These are phyloP conservation scores for Engraulis encrasicolus DNA, from an alignment of 2,113 vertebrate genomes.

Conservation along the genomic window DNA sequence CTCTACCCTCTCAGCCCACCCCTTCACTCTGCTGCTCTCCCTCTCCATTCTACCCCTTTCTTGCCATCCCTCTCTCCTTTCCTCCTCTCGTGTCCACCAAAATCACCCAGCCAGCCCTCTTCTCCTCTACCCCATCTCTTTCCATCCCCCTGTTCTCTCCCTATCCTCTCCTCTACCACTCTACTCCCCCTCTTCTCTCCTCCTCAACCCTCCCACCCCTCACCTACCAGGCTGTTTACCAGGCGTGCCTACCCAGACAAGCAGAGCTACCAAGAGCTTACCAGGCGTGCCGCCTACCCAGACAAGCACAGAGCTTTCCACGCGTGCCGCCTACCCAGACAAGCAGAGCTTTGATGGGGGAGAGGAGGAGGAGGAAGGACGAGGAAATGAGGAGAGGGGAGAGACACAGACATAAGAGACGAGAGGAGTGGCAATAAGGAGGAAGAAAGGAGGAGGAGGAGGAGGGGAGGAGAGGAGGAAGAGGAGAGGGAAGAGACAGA, in stretches of 20 bases:
- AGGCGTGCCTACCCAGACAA: constrained; percentile 41
- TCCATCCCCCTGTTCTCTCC: not conserved
- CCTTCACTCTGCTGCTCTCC: no score
- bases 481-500: constrained; percentile 36
- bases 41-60: no score
- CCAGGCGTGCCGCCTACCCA: constrained; percentile 40
- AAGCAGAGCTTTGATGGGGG: constrained; percentile 32
- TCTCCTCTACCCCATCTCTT: not conserved
- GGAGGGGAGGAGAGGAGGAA: constrained; percentile 24
- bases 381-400: constrained; percentile 28
- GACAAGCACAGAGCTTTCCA: constrained; percentile 42
- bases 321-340: constrained; percentile 40
- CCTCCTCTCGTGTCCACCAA: no score
- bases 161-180: no score
- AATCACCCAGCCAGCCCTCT: no score
- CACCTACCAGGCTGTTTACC: constrained; percentile 36
- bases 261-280: no score
- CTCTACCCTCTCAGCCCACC: no score
- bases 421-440: not conserved
- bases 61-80: no score
- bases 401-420: constrained; percentile 32
- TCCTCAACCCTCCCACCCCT: not conserved
- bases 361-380: constrained; percentile 16
- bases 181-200: not conserved
- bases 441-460: no score